Evolutionary conservation across 2,113 vertebrate species (phyloP).

Genomic region (Pachycephala philippinensis): DNA sequence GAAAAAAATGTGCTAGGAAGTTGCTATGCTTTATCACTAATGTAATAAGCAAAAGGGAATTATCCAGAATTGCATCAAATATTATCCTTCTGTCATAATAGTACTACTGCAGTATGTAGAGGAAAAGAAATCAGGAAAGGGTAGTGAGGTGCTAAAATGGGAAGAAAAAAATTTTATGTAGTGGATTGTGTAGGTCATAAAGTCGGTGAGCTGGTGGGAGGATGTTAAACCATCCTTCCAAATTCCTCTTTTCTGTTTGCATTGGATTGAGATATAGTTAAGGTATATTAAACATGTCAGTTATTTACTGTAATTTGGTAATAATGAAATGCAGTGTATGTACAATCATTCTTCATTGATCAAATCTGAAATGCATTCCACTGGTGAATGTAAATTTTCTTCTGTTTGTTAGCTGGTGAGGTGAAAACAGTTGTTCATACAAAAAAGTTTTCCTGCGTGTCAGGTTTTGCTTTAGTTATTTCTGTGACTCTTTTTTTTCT

Average conservation of each 20-base stretch:
- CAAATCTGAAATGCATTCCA: not conserved
- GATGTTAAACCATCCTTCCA: not conserved
- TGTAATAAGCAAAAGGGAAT: not conserved
- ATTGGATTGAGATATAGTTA: not conserved
- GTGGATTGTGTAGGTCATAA: not conserved
- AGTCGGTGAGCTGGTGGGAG: not conserved
- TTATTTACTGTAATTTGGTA: not conserved
- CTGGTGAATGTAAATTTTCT: not conserved
- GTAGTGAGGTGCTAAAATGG: not conserved
- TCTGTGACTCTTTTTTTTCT: not conserved
- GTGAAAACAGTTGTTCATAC: not conserved
- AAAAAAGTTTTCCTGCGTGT: not conserved
- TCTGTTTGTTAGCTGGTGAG: not conserved
- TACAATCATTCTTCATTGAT: not conserved
- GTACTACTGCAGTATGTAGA: not conserved
- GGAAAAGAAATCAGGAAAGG: not conserved
- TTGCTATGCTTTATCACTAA: not conserved
- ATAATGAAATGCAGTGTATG: not conserved
- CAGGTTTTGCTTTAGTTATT: conserved; percentile 12
- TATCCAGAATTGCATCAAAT: not conserved
- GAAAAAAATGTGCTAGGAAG: not conserved
- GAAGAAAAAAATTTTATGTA: not conserved
- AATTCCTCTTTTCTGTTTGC: not conserved
- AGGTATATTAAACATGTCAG: not conserved
- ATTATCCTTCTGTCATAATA: not conserved